phyloP scores from a whole-genome alignment of 2,113 vertebrate species.

The Uria aalge region DNA sequence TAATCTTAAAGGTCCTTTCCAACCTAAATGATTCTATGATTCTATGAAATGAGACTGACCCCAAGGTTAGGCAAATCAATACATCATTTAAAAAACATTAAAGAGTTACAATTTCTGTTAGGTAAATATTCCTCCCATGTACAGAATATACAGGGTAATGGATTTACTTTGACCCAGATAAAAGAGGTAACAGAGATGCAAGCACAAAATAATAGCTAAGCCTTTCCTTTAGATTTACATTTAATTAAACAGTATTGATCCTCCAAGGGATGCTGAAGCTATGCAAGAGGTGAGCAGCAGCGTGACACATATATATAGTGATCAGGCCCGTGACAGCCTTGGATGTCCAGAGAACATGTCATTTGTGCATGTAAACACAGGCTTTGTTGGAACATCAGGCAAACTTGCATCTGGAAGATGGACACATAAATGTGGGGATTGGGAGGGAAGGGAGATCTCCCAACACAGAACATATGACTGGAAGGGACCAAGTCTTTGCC shows the following conservation, averaged over 20 bases:
- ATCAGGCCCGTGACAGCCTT: background rate
- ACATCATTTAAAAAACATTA: background rate
- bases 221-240: background rate
- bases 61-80: background rate
- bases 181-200: background rate
- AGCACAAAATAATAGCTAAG: background rate
- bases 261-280: background rate
- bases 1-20: background rate
- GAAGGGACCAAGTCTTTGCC: background rate
- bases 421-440: fast-evolving
- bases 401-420: background rate
- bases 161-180: background rate
- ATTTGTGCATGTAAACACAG: background rate
- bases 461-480: background rate
- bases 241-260: background rate
- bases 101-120: background rate
- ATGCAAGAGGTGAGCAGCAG: background rate
- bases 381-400: background rate
- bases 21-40: background rate
- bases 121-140: background rate
- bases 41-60: background rate
- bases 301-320: background rate
- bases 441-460: background rate
- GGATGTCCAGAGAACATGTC: background rate
- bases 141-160: background rate